Evolutionary conservation across 2,888 invertebrate species (phyloP).

Genomic region (Nomada hirtipes): DNA sequence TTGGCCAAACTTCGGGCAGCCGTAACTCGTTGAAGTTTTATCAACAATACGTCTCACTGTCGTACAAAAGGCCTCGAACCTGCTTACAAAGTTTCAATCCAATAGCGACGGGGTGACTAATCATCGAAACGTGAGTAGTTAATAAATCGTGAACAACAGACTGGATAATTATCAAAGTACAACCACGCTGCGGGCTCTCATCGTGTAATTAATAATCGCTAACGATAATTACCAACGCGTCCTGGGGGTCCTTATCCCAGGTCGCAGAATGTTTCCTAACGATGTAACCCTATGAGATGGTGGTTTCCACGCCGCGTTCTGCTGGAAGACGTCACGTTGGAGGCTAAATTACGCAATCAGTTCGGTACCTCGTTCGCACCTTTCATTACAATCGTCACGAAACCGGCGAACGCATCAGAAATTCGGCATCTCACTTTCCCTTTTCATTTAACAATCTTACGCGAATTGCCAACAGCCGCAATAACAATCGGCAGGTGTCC

Average conservation of each 20-base stretch:
- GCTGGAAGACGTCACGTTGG: slow-evolving; percentile 17
- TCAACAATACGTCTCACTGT: not conserved
- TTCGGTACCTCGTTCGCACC: slow-evolving; percentile 16
- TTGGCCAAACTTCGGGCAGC: too few species aligned
- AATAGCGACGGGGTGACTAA: not conserved
- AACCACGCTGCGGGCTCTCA: slow-evolving; percentile 4
- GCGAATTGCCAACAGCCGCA: not conserved
- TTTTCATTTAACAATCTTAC: too few species aligned
- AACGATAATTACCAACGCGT: slow-evolving; percentile 36
- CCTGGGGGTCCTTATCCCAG: slow-evolving; percentile 16
- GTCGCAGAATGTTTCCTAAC: slow-evolving; percentile 52
- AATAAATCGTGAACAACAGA: slow-evolving; percentile 18
- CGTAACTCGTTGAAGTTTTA: too few species aligned
- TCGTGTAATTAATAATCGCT: slow-evolving; percentile 50
- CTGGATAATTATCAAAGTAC: slow-evolving; percentile 37
- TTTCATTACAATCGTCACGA: not conserved
- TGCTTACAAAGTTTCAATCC: too few species aligned
- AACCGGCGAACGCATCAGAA: too few species aligned
- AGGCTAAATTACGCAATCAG: slow-evolving; percentile 67
- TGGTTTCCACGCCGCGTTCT: slow-evolving; percentile 36
- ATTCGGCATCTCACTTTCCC: too few species aligned
- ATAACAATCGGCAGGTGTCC: slow-evolving; percentile 27
- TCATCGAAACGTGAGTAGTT: not conserved
- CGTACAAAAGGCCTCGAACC: too few species aligned
- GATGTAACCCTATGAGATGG: slow-evolving; percentile 50